Evolutionary conservation across 2,888 invertebrate species (phyloP).

Genomic region (Cotesia congregata): DNA sequence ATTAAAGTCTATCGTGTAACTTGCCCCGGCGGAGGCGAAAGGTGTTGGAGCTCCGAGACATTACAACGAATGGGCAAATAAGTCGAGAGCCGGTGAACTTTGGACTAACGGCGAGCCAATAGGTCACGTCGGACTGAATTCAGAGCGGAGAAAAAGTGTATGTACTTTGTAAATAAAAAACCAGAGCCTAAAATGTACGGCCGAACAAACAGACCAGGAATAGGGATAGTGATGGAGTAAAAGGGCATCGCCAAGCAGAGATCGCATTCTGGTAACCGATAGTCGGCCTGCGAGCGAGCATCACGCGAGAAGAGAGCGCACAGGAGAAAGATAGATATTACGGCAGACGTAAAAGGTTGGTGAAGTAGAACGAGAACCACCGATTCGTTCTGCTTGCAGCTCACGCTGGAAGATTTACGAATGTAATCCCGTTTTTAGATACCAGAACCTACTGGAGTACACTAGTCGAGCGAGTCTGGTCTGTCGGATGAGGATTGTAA

Average conservation of each 20-base stretch:
- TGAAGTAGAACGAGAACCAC: conserved; percentile 36
- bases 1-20: not conserved
- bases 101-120: conserved; percentile 34
- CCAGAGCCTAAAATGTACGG: conserved; percentile 6
- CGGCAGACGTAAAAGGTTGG: conserved; percentile 28
- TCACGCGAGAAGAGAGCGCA: too few relatives aligned
- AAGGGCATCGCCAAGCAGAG: conserved; percentile 11
- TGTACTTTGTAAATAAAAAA: not conserved
- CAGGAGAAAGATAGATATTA: conserved; percentile 18
- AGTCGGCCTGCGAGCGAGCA: not conserved
- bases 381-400: conserved; percentile 40
- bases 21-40: not conserved
- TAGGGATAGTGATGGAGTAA: not conserved
- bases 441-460: conserved; percentile 25
- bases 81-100: conserved; percentile 32
- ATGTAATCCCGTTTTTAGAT: conserved; percentile 38
- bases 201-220: conserved; percentile 20
- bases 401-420: conserved; percentile 38
- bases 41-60: not conserved
- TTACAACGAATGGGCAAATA: conserved; percentile 18
- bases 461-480: not conserved
- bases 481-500: not conserved
- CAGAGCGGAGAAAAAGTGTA: not conserved
- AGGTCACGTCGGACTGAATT: conserved; percentile 39
- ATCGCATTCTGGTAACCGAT: conserved; percentile 11